phyloP scores from a whole-genome alignment of 1,140 invertebrate species.

The Brachystomella parvula region DNA sequence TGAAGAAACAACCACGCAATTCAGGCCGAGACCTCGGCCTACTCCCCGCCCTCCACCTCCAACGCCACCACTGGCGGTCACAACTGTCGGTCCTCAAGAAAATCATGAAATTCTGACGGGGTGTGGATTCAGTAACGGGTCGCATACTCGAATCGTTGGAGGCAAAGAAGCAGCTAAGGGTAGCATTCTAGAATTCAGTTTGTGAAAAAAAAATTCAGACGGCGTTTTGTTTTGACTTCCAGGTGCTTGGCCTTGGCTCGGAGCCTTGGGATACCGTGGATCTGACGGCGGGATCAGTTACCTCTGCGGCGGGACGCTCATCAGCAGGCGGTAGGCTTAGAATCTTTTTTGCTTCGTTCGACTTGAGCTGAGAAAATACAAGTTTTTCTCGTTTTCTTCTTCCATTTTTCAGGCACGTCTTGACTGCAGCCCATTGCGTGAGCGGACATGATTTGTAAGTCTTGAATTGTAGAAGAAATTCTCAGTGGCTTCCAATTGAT shows the following conservation, averaged over 20 bases:
- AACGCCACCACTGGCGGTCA: background rate
- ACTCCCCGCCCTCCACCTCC: background rate
- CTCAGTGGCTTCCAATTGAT: constrained; percentile 35
- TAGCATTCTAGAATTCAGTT: constrained; percentile 8
- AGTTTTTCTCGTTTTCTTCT: background rate
- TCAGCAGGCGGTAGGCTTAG: constrained; percentile 58
- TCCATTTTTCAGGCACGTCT: background rate
- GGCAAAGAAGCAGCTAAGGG: constrained; percentile 29
- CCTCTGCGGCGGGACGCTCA: constrained; percentile 72
- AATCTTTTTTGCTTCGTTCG: background rate
- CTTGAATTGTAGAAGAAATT: constrained; percentile 28
- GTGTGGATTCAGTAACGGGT: constrained; percentile 33
- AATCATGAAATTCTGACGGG: constrained; percentile 1
- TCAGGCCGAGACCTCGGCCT: background rate
- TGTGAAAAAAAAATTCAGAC: background rate
- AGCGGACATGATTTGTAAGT: constrained; percentile 48
- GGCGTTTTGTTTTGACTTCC: background rate
- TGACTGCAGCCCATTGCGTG: constrained; percentile 80
- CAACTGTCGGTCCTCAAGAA: background rate
- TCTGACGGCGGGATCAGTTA: constrained; percentile 47
- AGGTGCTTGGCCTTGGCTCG: constrained; percentile 66
- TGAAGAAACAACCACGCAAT: background rate
- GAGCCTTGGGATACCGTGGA: constrained; percentile 55
- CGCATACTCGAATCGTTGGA: constrained; percentile 31
- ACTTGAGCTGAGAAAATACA: constrained; percentile 4